Evolutionary conservation across 2,113 vertebrate species (phyloP).

Genomic region (Tauraco erythrolophus): DNA sequence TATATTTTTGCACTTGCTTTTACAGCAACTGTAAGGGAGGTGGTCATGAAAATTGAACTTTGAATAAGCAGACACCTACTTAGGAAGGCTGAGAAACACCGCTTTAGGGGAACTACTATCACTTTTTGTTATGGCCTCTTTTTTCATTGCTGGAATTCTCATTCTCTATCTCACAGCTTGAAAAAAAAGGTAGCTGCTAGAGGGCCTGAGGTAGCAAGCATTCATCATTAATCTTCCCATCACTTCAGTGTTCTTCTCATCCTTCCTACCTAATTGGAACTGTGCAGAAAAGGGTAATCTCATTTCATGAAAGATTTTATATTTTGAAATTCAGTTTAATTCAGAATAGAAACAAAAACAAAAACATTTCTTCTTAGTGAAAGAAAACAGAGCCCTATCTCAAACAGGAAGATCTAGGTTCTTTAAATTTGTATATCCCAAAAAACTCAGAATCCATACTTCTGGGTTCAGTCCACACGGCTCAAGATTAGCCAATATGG

Average conservation of each 20-base stretch:
- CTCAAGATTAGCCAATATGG: background rate
- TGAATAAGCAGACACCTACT: background rate
- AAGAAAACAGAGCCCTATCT: background rate
- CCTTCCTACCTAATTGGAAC: background rate
- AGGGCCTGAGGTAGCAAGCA: background rate
- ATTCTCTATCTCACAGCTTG: background rate
- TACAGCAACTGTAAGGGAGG: background rate
- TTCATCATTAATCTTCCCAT: background rate
- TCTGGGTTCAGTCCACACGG: background rate
- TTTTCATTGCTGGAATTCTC: background rate
- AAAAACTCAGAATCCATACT: background rate
- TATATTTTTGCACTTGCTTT: background rate
- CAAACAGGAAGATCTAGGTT: background rate
- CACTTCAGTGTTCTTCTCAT: background rate
- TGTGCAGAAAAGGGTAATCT: background rate
- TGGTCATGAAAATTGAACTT: conserved; percentile 7
- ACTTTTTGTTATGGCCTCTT: background rate
- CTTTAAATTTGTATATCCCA: background rate
- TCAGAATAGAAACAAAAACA: background rate
- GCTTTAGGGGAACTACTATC: background rate
- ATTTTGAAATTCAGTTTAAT: background rate
- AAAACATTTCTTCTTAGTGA: background rate
- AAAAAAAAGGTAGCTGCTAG: background rate
- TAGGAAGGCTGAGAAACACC: background rate
- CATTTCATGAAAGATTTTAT: background rate